These are phyloP conservation scores for Anser brachyrhynchus DNA, from an alignment of 2,113 vertebrate genomes.

Conservation along the genomic window DNA sequence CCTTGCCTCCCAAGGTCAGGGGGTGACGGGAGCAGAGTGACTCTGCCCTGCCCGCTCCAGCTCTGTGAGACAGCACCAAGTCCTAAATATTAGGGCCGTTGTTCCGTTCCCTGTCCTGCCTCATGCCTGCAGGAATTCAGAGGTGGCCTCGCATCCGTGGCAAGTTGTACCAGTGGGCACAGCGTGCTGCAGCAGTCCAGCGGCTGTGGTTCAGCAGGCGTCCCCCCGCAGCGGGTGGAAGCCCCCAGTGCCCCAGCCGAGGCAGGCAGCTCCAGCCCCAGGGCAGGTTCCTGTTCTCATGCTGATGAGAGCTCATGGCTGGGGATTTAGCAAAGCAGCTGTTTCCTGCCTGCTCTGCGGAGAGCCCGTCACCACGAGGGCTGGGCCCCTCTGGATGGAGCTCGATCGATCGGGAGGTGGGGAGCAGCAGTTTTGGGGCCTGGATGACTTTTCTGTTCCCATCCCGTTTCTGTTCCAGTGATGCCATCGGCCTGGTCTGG, in stretches of 20 bases:
- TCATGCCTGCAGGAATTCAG: neutral
- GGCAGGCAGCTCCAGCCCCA: neutral
- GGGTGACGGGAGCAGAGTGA: neutral
- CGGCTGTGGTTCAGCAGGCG: neutral
- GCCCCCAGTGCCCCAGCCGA: neutral
- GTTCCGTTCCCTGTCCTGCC: accelerated
- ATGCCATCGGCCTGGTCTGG: accelerated
- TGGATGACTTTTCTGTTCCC: neutral
- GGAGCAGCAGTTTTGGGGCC: too few relatives aligned
- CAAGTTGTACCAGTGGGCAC: accelerated
- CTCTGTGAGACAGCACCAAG: neutral
- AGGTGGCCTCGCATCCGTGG: accelerated
- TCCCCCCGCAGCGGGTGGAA: neutral
- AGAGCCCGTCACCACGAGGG: neutral
- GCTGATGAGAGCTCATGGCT: neutral
- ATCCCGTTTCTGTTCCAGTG: accelerated
- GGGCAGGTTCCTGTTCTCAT: neutral
- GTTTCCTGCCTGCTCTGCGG: neutral
- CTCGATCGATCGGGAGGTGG: too few relatives aligned
- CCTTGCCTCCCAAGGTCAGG: neutral
- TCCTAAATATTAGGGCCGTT: neutral
- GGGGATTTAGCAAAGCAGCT: neutral
- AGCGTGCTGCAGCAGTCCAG: neutral
- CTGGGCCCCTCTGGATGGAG: neutral
- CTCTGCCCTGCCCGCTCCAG: neutral